Percentiles rank a stretch among this genome's conserved stretches.
Evolutionary conservation across 1,140 invertebrate genomes (phyloP).

Genomic region (Eulimnadia texana): DNA sequence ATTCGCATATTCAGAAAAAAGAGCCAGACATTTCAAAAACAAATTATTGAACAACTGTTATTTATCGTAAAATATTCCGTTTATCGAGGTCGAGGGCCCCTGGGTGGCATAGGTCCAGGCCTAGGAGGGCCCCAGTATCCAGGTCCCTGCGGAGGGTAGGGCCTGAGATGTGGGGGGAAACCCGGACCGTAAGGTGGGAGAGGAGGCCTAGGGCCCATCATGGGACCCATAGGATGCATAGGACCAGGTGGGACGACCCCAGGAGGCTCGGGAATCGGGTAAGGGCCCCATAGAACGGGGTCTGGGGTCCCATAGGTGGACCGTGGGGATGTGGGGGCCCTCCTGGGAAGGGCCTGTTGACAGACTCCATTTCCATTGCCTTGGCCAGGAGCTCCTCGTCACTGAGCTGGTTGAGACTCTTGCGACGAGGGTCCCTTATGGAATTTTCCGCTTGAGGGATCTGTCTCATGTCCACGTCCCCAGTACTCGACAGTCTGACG

Average conservation of each 20-base stretch:
- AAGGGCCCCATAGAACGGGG: too few relatives aligned
- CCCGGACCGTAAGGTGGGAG: neutral
- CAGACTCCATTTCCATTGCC: slow-evolving; percentile 14
- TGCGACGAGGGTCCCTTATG: neutral
- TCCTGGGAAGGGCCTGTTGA: neutral
- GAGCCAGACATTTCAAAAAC: too few relatives aligned
- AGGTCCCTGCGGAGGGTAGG: neutral
- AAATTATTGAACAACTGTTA: too few relatives aligned
- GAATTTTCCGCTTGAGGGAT: neutral
- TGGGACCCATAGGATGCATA: neutral
- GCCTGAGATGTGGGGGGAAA: neutral
- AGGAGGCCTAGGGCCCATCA: neutral
- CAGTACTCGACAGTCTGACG: neutral
- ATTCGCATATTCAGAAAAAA: too few relatives aligned
- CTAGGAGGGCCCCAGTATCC: neutral
- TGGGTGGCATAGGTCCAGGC: neutral
- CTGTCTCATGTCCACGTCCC: slow-evolving; percentile 5
- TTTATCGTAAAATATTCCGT: too few relatives aligned
- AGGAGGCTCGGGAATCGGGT: neutral
- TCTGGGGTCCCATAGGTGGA: too few relatives aligned
- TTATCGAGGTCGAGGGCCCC: neutral
- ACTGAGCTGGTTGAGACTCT: slow-evolving; percentile 4
- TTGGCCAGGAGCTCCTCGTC: slow-evolving; percentile 13
- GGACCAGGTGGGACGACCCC: neutral
- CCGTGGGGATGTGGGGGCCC: neutral